Evolutionary conservation across 2,113 vertebrate genomes (phyloP).

Genomic region (Lasiurus borealis): DNA sequence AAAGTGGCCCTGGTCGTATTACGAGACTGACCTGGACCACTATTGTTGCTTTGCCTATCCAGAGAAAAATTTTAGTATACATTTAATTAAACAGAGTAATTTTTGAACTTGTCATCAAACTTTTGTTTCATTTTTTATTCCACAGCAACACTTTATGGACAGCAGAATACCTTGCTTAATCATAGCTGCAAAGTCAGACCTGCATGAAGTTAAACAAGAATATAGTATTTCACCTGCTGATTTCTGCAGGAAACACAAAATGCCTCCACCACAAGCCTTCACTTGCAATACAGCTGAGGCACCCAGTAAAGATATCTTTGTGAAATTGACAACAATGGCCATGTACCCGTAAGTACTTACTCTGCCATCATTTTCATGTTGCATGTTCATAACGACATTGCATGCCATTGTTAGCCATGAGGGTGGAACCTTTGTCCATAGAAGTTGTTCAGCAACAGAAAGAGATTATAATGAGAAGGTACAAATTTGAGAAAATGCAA

Average conservation of each 20-base stretch:
- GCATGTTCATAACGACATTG: constrained; percentile 80
- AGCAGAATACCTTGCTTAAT: constrained; percentile 97
- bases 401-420: constrained; percentile 84
- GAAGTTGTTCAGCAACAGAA: constrained; percentile 88
- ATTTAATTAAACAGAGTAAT: constrained; percentile 39
- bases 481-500: constrained; percentile 63
- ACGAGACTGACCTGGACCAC: neutral
- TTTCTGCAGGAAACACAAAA: constrained; percentile 99
- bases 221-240: constrained; percentile 94
- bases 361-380: neutral
- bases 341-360: constrained; percentile 98
- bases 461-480: constrained; percentile 83
- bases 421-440: constrained; percentile 75
- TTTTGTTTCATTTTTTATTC: constrained; percentile 71
- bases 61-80: constrained; percentile 30
- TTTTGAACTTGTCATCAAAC: constrained; percentile 44
- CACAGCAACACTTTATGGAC: constrained; percentile 97
- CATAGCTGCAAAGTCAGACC: constrained; percentile 96
- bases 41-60: constrained; percentile 45
- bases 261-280: constrained; percentile 98
- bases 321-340: constrained; percentile 98
- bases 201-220: constrained; percentile 96
- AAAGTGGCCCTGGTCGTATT: neutral
- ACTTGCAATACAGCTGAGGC: constrained; percentile 93
- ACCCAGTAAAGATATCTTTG: constrained; percentile 96